phyloP scores from a whole-genome alignment of 2,797 vertebrate species.

The Paramormyrops hopkinsi region DNA sequence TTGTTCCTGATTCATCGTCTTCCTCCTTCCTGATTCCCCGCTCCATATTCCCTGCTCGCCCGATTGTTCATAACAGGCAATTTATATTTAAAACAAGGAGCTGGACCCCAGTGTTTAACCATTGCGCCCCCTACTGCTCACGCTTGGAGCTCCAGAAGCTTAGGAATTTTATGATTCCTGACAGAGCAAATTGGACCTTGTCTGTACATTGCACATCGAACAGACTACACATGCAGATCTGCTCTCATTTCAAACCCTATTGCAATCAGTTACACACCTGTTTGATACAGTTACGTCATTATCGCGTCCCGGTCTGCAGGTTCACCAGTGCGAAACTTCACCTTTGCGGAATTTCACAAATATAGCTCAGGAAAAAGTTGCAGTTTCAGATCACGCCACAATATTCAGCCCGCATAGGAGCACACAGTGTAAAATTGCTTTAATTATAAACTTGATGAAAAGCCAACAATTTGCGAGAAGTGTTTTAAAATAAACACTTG shows the following conservation, averaged over 20 bases:
- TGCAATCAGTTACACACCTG: background rate
- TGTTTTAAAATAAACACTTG: constrained; percentile 39
- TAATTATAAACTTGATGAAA: constrained; percentile 47
- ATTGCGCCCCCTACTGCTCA: background rate
- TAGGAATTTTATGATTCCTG: background rate
- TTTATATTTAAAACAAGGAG: background rate
- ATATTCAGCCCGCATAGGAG: constrained; percentile 42
- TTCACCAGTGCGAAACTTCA: constrained; percentile 36
- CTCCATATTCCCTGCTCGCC: too few species aligned
- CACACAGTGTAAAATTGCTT: constrained; percentile 42
- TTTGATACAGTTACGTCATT: background rate
- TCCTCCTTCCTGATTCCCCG: too few species aligned
- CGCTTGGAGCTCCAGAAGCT: too few species aligned
- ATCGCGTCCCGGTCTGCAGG: constrained; percentile 32
- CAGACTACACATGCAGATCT: background rate
- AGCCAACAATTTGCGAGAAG: constrained; percentile 27
- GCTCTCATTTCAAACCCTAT: background rate
- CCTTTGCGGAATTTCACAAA: constrained; percentile 32
- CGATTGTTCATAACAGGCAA: too few species aligned
- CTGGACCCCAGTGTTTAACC: background rate
- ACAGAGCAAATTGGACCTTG: background rate
- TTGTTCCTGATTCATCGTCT: too few species aligned
- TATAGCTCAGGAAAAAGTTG: constrained; percentile 23
- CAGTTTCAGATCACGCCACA: constrained; percentile 13
- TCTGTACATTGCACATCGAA: background rate